Base-by-base conservation (phyloP, 1,140 invertebrate genomes). In the Myzus persicae region DNA sequence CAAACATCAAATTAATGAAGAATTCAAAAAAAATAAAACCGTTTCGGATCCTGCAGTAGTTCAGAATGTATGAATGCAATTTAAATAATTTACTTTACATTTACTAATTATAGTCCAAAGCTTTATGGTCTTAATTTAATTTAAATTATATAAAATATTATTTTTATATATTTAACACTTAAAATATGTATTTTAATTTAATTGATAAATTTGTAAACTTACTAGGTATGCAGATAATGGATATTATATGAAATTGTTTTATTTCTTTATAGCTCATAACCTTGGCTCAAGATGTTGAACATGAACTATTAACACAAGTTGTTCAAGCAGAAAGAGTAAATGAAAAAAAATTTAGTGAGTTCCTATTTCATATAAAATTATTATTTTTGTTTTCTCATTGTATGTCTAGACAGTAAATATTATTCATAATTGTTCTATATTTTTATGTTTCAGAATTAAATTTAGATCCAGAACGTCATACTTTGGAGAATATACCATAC, bases 11-110 rank as follows among this genome's bases (percentile, higher is more conserved):
- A 93, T 93, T 42, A 93, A 93, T 84, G 76, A 93, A 85, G 91
- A 93, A 40, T 93, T 85, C 36, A 93, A 93, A 93, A 93, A 93
- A 40, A 93, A 93, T 93, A 93, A 93, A 93, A 40, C n/a, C 31
- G 36, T 93, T 5, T 26, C 36, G 1, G 91, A 93, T 85, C 91
- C 91, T 48, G 46, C 11, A 40, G 18, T 48, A 9, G 36, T 93
- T 54, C 91, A 93, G 22, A 85, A 93, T 85, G 91, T 93, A 93
- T 48, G 81, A 48, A 40, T 84, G 85, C 1, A 26, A 81, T 36
- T 76, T 20, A 44, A 42, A 91, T 44, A 26, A 31, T 11, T 24
- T 42, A 85, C 14, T 44, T 18, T 82, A 38, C 24, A 40, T 20
- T 82, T 18, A 38, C n/a, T 81, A 36, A 81, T 81, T 0, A 38